phyloP scores from a whole-genome alignment of 2,888 invertebrate species.

The Brenthis daphne region DNA sequence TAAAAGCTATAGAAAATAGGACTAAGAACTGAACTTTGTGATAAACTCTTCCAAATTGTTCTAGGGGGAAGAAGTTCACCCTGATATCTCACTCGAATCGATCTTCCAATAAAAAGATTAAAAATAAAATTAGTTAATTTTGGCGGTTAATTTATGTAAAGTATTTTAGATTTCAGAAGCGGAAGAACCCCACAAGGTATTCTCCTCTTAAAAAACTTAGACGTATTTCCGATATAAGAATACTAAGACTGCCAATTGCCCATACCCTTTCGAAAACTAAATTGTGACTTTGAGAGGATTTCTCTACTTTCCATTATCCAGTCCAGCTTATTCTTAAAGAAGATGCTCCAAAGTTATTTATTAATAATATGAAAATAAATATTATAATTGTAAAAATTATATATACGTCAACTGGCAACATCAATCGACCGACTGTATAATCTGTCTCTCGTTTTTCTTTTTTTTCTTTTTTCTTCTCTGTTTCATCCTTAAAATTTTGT shows the following conservation, averaged over 20 bases:
- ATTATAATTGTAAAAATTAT: too few species aligned
- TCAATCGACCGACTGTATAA: too few species aligned
- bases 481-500: too few species aligned
- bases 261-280: too few species aligned
- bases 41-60: slow-evolving; percentile 5
- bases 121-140: slow-evolving; percentile 1
- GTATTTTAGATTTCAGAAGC: slow-evolving; percentile 2
- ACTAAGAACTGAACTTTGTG: slow-evolving; percentile 6
- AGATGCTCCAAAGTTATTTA: too few species aligned
- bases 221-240: slow-evolving; percentile 2
- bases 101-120: slow-evolving; percentile 7
- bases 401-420: too few species aligned
- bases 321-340: too few species aligned
- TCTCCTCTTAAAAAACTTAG: background rate
- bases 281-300: too few species aligned
- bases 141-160: background rate
- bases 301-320: too few species aligned
- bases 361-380: too few species aligned
- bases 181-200: background rate
- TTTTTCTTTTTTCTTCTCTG: too few species aligned
- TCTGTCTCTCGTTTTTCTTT: too few species aligned
- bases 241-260: slow-evolving; percentile 4
- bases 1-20: slow-evolving; percentile 10
- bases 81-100: background rate
- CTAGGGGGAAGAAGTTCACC: slow-evolving; percentile 3